These are phyloP conservation scores for Pachyrhynchus sulphureomaculatus DNA, from an alignment of 1,140 invertebrate species.

Conservation along the genomic window DNA sequence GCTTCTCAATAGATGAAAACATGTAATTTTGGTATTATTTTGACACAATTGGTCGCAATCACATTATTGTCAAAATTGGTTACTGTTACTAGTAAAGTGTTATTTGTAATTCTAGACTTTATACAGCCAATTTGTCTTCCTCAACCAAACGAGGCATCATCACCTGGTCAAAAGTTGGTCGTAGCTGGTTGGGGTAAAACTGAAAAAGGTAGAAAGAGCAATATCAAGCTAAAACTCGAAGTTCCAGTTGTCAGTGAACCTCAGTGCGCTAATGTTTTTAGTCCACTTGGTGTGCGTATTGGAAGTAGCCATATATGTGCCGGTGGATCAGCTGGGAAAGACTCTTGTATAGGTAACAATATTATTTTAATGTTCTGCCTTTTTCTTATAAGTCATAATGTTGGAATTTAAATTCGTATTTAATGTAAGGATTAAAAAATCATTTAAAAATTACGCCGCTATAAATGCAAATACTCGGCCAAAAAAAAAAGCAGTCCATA, in stretches of 20 bases:
- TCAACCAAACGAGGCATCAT: slow-evolving; percentile 34
- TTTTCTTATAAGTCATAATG: too few relatives aligned
- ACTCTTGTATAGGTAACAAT: slow-evolving; percentile 58
- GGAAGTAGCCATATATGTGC: slow-evolving; percentile 53
- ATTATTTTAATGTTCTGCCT: not conserved
- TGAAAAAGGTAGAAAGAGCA: slow-evolving; percentile 50
- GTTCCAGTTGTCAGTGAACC: slow-evolving; percentile 47
- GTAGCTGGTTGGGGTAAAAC: slow-evolving; percentile 69
- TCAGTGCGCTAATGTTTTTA: too few relatives aligned
- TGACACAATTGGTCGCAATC: too few relatives aligned
- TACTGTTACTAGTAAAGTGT: too few relatives aligned
- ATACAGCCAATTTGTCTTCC: slow-evolving; percentile 72
- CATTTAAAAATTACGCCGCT: too few relatives aligned
- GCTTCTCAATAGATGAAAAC: too few relatives aligned
- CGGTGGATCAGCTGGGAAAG: slow-evolving; percentile 46
- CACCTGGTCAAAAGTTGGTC: slow-evolving; percentile 49
- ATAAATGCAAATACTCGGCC: too few relatives aligned
- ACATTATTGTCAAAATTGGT: too few relatives aligned
- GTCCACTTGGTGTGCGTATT: not conserved
- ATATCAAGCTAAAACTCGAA: slow-evolving; percentile 45
- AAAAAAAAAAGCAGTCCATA: too few relatives aligned
- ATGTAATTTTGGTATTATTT: too few relatives aligned
- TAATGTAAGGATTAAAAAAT: too few relatives aligned
- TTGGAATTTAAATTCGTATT: too few relatives aligned
- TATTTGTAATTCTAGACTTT: slow-evolving; percentile 50